Conservation (phyloP, 2,888 invertebrate genomes). For the Sinodicranocentrus sp. region DNA sequence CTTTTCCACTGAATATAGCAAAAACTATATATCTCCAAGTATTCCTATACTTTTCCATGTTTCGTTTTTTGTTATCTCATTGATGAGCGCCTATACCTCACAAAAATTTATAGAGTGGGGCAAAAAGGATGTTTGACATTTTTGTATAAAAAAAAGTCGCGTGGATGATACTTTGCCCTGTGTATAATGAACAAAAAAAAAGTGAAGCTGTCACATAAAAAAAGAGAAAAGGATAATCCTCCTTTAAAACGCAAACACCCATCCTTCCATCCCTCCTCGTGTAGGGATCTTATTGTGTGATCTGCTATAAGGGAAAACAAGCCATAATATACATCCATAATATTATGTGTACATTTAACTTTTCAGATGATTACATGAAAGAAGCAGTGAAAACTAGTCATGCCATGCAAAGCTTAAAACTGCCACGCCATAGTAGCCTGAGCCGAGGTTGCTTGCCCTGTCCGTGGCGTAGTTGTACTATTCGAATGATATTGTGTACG, state of each 20-base stretch:
- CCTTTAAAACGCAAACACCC: slow-evolving; percentile 35
- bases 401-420: slow-evolving; percentile 57
- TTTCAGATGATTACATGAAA: not conserved
- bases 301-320: not conserved
- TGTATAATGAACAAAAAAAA: slow-evolving; percentile 16
- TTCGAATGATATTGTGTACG: not conserved
- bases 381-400: slow-evolving; percentile 56
- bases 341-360: not conserved
- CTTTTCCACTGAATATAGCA: too few species aligned
- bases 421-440: slow-evolving; percentile 42
- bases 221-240: slow-evolving; percentile 31
- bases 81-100: too few species aligned
- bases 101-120: too few species aligned
- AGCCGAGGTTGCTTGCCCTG: slow-evolving; percentile 43
- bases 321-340: not conserved
- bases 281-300: too few species aligned
- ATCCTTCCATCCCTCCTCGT: not conserved
- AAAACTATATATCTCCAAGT: too few species aligned
- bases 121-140: slow-evolving; percentile 13
- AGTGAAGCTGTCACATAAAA: slow-evolving; percentile 48
- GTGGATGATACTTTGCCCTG: slow-evolving; percentile 67
- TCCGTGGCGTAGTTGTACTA: slow-evolving; percentile 49
- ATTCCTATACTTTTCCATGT: too few species aligned
- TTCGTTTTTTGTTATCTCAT: too few species aligned
- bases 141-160: slow-evolving; percentile 56